Evolutionary conservation across 2,113 vertebrate genomes (phyloP).

Genomic region (Halichoeres trimaculatus): DNA sequence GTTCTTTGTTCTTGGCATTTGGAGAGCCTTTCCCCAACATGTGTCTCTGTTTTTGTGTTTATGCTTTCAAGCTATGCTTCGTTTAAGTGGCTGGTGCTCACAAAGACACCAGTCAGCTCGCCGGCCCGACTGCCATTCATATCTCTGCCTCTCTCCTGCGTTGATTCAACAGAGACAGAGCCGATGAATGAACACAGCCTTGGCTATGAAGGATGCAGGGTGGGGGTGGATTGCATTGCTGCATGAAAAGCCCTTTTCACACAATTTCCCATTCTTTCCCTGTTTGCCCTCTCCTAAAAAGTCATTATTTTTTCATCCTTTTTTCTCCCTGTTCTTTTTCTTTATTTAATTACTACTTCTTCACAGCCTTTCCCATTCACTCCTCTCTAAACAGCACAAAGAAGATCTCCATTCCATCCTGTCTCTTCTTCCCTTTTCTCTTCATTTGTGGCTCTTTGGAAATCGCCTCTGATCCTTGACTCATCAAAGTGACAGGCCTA

Average conservation of each 20-base stretch:
- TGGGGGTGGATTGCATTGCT: constrained; percentile 45
- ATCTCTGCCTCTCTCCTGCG: constrained; percentile 23
- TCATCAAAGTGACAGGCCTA: constrained; percentile 63
- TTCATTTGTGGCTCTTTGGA: constrained; percentile 40
- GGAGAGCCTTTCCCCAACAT: constrained; percentile 29
- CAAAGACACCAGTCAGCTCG: constrained; percentile 57
- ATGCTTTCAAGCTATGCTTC: constrained; percentile 38
- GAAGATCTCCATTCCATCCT: constrained; percentile 4
- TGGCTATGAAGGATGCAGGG: constrained; percentile 28
- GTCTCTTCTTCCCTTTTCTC: constrained; percentile 14
- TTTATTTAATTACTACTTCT: neutral
- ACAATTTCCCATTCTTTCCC: constrained; percentile 34
- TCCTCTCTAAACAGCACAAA: neutral
- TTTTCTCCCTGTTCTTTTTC: neutral
- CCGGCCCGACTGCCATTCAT: constrained; percentile 55
- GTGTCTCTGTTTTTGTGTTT: constrained; percentile 26
- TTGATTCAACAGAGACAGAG: constrained; percentile 15
- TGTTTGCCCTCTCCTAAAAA: constrained; percentile 13
- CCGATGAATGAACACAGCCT: constrained; percentile 60
- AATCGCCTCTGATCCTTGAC: constrained; percentile 49
- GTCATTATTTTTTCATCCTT: constrained; percentile 16
- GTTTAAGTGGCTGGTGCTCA: constrained; percentile 51
- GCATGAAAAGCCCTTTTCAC: constrained; percentile 51
- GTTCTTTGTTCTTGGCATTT: constrained; percentile 19
- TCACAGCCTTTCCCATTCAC: neutral